phyloP scores from a whole-genome alignment of 2,113 vertebrate species.

The Ciconia stormi region DNA sequence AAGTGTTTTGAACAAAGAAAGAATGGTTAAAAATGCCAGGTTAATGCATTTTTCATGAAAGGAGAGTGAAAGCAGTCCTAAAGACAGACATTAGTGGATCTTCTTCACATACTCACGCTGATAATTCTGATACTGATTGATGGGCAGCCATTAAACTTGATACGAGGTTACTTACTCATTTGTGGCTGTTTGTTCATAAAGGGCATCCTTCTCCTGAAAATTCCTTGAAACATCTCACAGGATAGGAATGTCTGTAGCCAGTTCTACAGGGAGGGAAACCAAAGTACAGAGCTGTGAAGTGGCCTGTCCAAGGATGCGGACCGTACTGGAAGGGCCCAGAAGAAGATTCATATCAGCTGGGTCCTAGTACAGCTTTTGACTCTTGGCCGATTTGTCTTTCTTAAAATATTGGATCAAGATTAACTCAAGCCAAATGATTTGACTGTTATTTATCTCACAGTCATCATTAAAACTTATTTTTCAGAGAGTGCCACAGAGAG shows the following conservation, averaged over 20 bases:
- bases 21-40: neutral
- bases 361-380: neutral
- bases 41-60: neutral
- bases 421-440: neutral
- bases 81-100: neutral
- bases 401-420: neutral
- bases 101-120: rapidly evolving
- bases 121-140: neutral
- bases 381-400: neutral
- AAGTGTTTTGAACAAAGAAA: neutral
- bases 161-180: neutral
- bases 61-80: neutral
- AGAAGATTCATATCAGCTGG: neutral
- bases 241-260: neutral
- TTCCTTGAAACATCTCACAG: neutral
- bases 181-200: neutral
- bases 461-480: neutral
- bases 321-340: neutral
- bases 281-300: neutral
- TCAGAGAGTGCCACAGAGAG: neutral
- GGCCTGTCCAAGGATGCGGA: neutral
- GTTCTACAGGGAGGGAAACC: neutral
- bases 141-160: neutral
- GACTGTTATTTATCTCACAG: neutral
- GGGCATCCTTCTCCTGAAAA: neutral